A percentile compares a stretch with the other conserved stretches of the same genome.
Conservation (phyloP, 2,113 vertebrate species). For the Helogale parvula region DNA sequence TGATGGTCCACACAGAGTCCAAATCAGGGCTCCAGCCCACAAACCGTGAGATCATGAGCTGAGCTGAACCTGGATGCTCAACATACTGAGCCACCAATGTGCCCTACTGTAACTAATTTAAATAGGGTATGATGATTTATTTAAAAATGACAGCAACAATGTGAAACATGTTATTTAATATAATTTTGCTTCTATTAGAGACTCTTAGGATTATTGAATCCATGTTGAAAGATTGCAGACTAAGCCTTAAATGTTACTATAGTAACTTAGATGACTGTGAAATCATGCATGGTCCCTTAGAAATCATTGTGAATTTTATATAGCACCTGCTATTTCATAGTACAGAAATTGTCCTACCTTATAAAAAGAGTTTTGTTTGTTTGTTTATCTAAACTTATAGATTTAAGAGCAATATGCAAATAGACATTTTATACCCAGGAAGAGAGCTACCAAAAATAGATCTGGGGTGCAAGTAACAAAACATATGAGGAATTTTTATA, state of each 20-base stretch:
- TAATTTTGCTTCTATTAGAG: not conserved
- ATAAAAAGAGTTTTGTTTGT: not conserved
- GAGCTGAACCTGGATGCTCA: too few species aligned
- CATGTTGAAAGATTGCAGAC: not conserved
- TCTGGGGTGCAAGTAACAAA: not conserved
- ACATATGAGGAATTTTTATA: not conserved
- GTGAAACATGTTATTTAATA: not conserved
- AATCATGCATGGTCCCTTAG: not conserved
- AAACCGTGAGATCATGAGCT: too few species aligned
- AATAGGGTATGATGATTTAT: not conserved
- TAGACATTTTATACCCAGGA: not conserved
- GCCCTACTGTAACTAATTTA: not conserved
- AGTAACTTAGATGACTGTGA: not conserved
- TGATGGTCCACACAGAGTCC: too few species aligned
- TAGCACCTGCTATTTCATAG: not conserved
- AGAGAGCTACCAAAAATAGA: not conserved
- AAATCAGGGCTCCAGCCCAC: too few species aligned
- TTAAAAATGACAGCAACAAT: not conserved
- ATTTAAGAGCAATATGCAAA: not conserved
- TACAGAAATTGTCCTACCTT: not conserved
- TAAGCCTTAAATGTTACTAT: not conserved
- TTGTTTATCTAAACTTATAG: not conserved
- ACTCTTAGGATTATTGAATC: not conserved
- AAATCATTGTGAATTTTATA: not conserved
- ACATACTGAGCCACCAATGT: too few species aligned